Evolutionary conservation across 2,888 invertebrate genomes (phyloP), one percentile per base, ranked within the genome.

Genomic region (Epirrita christyi): DNA sequence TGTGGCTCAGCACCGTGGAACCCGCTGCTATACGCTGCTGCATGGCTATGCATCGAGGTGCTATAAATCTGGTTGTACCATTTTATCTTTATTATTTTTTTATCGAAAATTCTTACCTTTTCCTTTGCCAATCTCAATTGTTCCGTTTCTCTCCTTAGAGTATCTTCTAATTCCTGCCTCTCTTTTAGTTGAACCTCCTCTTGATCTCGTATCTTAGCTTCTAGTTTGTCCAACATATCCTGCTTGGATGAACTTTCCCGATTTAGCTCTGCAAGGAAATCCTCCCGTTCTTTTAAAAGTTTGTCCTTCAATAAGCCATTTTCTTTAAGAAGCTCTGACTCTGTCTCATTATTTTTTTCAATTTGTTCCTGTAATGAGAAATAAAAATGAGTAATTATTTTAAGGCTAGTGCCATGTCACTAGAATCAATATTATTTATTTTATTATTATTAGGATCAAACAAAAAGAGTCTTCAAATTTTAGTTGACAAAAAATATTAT

Each of bases 201-300:
- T 72, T 93, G 92, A 59, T 88, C 88, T n/a, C 72, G 75, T 55
- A 93, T 89, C 50, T 92, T 86, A 2, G 76, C 78, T 61, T 93
- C 88, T 45, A 94, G 81, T 49, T 92, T 92, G 38, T 88, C 82
- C 44, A 94, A 65, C 59, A 91, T 81, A 56, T 89, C 89, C 63
- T 93, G 88, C 80, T 93, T 93, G 1, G 93, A 93, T 9, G 87
- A 78, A 66, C 80, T 93, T 61, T 93, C 93, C 59, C 89, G 79
- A 28, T 81, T 85, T 34, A 93, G 68, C 61, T 88, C 88, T 6
- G 74, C 72, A 41, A 93, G 84, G 65, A 93, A 93, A 44, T 93
- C 90, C 47, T 86, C 80, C 55, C 92, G 78, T 64, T 94, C 93
- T 49, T 88, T 88, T 42, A 84, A 73, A 2, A 93, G 71, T 59